These are phyloP conservation scores for Sphaerodactylus townsendi DNA, from an alignment of 2,113 vertebrate species.

Conservation along the genomic window DNA sequence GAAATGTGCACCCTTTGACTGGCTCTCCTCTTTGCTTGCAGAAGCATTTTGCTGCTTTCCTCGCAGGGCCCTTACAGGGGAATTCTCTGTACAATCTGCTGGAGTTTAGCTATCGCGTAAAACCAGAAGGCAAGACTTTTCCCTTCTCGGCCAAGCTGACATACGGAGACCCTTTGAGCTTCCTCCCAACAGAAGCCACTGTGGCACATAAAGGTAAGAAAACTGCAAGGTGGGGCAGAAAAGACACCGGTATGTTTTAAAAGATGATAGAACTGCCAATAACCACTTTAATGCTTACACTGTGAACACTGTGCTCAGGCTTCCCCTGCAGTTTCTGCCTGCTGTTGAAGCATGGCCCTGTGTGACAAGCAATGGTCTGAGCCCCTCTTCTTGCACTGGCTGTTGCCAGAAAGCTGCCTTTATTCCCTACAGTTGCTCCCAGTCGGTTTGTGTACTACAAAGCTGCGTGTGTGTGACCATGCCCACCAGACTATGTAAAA, in stretches of 20 bases:
- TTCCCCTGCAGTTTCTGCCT: not conserved
- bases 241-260: not conserved
- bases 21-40: constrained; percentile 19
- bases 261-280: not conserved
- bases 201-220: constrained; percentile 60
- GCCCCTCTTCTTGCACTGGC: not conserved
- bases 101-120: constrained; percentile 61
- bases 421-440: not conserved
- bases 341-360: not conserved
- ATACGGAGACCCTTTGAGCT: constrained; percentile 53
- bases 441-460: not conserved
- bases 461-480: too few relatives aligned
- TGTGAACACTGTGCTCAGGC: too few relatives aligned
- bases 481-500: not conserved
- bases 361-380: not conserved
- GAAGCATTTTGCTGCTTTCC: constrained; percentile 42
- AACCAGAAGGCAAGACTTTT: not conserved
- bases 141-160: constrained; percentile 46
- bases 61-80: constrained; percentile 61
- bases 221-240: not conserved
- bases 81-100: constrained; percentile 70
- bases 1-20: not conserved
- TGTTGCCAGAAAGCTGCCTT: not conserved
- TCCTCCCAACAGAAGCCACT: constrained; percentile 61
- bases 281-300: too few relatives aligned